Conservation (phyloP, 2,888 invertebrate species). For the Eumerus sabulonum region DNA sequence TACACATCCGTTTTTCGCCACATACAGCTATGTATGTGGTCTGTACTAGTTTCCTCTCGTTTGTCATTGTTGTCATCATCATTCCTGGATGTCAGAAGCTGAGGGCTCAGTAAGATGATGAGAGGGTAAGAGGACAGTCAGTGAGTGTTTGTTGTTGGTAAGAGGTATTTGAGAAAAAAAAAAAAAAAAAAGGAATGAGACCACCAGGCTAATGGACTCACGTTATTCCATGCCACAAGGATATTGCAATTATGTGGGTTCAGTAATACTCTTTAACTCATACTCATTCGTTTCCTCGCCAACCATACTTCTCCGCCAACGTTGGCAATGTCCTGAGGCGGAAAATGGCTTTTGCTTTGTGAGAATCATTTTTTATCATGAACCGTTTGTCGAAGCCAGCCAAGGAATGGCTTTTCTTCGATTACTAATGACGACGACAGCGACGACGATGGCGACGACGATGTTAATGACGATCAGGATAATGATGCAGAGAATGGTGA, state of each 20-base stretch:
- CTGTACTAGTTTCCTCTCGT: slow-evolving; percentile 63
- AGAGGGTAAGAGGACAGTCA: too few species aligned
- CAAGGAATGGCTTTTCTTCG: slow-evolving; percentile 58
- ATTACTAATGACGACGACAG: slow-evolving; percentile 57
- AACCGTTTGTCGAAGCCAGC: slow-evolving; percentile 52
- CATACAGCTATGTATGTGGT: slow-evolving; percentile 8
- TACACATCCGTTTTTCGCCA: slow-evolving; percentile 15
- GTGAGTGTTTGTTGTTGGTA: slow-evolving; percentile 17
- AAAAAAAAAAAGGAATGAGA: slow-evolving; percentile 18
- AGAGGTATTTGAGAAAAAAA: slow-evolving; percentile 5
- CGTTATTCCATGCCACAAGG: slow-evolving; percentile 62
- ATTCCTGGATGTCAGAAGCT: slow-evolving; percentile 48
- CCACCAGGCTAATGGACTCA: slow-evolving; percentile 59
- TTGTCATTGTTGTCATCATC: slow-evolving; percentile 65
- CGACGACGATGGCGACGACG: too few species aligned
- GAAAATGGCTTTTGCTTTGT: slow-evolving; percentile 61
- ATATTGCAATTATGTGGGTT: slow-evolving; percentile 68
- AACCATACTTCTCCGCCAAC: slow-evolving; percentile 31
- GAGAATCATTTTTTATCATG: slow-evolving; percentile 58
- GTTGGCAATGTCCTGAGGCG: slow-evolving; percentile 41
- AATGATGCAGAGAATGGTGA: too few species aligned
- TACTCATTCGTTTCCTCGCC: too few species aligned
- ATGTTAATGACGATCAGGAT: too few species aligned
- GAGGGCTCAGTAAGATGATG: slow-evolving; percentile 37
- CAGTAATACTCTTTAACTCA: slow-evolving; percentile 16